Evolutionary conservation across 2,797 vertebrate genomes (phyloP).

Genomic region (Xyrichtys novacula): DNA sequence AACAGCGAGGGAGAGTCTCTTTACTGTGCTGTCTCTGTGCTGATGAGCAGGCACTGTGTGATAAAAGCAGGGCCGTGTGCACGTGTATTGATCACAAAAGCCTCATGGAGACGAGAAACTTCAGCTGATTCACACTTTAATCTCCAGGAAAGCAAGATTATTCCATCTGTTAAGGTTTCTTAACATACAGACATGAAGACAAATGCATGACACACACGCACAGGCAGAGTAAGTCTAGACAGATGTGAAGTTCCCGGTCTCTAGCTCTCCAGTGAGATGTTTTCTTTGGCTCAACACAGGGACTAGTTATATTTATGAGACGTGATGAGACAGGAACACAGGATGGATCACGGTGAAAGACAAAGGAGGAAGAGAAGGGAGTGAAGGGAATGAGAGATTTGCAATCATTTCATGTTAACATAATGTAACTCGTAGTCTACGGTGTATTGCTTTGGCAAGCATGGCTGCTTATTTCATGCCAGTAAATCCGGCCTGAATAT

Average conservation of each 20-base stretch:
- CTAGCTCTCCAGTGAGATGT: conserved; percentile 35
- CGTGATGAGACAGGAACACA: conserved; percentile 60
- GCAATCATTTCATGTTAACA: conserved; percentile 74
- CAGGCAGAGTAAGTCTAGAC: conserved; percentile 53
- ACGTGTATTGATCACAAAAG: conserved; percentile 59
- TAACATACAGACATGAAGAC: conserved; percentile 25
- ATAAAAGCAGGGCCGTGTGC: conserved; percentile 53
- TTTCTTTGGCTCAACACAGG: conserved; percentile 63
- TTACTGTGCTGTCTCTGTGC: conserved; percentile 69
- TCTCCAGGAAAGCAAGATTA: conserved; percentile 32
- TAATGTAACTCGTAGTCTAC: conserved; percentile 67
- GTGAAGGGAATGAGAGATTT: conserved; percentile 53
- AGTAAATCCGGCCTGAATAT: conserved; percentile 71
- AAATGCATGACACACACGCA: conserved; percentile 7
- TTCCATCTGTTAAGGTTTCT: not conserved
- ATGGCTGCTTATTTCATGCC: conserved; percentile 65
- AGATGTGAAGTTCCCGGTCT: conserved; percentile 53
- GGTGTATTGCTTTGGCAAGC: conserved; percentile 66
- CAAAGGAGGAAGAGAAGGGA: conserved; percentile 17
- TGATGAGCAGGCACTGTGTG: conserved; percentile 68
- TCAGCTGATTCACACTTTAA: conserved; percentile 34
- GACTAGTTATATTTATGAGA: conserved; percentile 64
- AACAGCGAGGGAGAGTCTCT: conserved; percentile 77
- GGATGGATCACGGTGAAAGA: conserved; percentile 55
- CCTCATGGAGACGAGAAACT: conserved; percentile 1